Evolutionary conservation across 37 sponge, comb jelly and placozoan genomes (phyloP), one percentile per base, ranked within the genome.

Genomic region (Chondrosia reniformis): DNA sequence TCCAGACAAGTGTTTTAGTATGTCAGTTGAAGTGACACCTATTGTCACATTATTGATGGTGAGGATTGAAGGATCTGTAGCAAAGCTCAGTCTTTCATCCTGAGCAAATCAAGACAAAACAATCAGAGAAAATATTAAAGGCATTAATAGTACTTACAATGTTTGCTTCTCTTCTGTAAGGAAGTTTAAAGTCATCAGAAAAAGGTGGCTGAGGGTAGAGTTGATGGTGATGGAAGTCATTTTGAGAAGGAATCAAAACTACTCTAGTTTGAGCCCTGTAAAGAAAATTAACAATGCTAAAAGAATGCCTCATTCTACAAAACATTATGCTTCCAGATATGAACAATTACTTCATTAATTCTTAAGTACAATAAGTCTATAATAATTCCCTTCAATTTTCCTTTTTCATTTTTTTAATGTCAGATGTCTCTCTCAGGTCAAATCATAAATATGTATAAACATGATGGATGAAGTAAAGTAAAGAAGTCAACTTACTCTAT

Each of bases 181-280:
- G 12, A 12, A 63, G 31, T 63, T 28, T 63, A 24, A 10, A n/a
- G 64, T 21, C 13, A 63, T 21, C 69, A 67, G 39, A 6, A 84
- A 88, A 87, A 1, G 95, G 86, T 31, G 92, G 92, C 63, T 94
- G 95, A 5, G 95, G 95, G 63, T 91, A 94, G 43, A 94, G 89
- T 25, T 40, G 46, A 7, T 78, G 84, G 63, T 94, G 91, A 44
- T 78, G 86, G 24, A 77, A 78, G 61, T 94, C 95, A 31, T 55
- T 30, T 67, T 79, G 85, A 32, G 95, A 91, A 31, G 95, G 95
- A 24, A 94, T 42, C 58, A 91, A 34, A 8, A 94, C 65, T 21
- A 94, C 79, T 17, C 66, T 49, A 37, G 86, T 88, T 21, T 49
- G 75, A n/a, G 21, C 42, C 0, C 85, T 77, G 41, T 44, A 61